Conservation (phyloP, 1,140 invertebrate species). For the Eumaeus atala region DNA sequence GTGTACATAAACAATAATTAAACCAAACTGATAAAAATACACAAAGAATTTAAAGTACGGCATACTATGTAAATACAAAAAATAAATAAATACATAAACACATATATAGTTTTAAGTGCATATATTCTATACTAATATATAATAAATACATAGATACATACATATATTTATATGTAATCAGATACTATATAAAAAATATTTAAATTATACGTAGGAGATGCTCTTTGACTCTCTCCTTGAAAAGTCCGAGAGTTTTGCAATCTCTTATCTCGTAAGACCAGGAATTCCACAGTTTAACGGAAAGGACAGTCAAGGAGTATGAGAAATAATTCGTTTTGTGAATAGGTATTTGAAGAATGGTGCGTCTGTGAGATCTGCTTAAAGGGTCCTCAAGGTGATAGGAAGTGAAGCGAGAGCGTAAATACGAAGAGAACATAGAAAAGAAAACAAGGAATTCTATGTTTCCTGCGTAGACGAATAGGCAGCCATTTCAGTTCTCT, state of each 20-base stretch:
- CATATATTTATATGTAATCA: no score
- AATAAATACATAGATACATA: no score
- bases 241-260: neutral
- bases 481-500: neutral
- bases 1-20: no score
- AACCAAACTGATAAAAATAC: no score
- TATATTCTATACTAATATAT: no score
- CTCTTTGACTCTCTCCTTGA: neutral
- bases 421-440: neutral
- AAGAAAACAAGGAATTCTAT: neutral
- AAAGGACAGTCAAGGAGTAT: neutral
- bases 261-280: neutral
- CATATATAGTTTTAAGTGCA: no score
- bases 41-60: no score
- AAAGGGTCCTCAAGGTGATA: neutral
- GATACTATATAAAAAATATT: no score
- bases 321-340: neutral
- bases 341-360: neutral
- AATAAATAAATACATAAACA: no score
- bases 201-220: no score
- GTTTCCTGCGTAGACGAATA: neutral
- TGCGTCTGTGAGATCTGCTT: neutral
- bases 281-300: neutral
- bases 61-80: no score
- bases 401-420: neutral